Conservation (phyloP, 2,888 invertebrate species). For the Xanthia icteritia region DNA sequence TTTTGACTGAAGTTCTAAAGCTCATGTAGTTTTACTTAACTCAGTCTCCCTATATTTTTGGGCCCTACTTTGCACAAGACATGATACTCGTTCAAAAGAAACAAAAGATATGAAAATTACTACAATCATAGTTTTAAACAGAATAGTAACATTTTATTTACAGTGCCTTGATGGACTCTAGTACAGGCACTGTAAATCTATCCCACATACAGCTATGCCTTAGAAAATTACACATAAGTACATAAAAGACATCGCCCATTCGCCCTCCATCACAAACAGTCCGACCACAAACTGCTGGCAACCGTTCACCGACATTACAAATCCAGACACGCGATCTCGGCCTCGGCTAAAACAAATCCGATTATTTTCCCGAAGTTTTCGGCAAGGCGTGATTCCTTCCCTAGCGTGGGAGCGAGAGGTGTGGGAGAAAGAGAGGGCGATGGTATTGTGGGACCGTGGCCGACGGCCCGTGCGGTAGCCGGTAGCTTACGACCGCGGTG, state of each 20-base stretch:
- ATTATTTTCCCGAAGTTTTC: slow-evolving; percentile 64
- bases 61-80: too few relatives aligned
- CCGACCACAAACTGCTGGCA: slow-evolving; percentile 31
- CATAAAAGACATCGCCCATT: slow-evolving; percentile 11
- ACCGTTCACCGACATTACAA: slow-evolving; percentile 54
- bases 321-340: slow-evolving; percentile 61
- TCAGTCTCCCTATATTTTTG: too few relatives aligned
- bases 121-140: too few relatives aligned
- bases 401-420: slow-evolving; percentile 65
- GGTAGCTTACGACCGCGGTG: slow-evolving; percentile 77
- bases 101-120: too few relatives aligned
- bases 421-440: slow-evolving; percentile 60
- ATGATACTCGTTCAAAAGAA: too few relatives aligned
- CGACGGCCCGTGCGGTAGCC: slow-evolving; percentile 73
- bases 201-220: background rate
- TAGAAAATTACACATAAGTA: slow-evolving; percentile 23
- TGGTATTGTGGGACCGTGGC: slow-evolving; percentile 63
- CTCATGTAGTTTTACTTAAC: too few relatives aligned
- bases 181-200: background rate
- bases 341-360: slow-evolving; percentile 65
- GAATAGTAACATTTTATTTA: too few relatives aligned
- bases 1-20: too few relatives aligned
- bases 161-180: too few relatives aligned
- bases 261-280: slow-evolving; percentile 23
- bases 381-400: slow-evolving; percentile 61